A percentile compares a stretch with the other conserved stretches of the same genome.
phyloP scores from a whole-genome alignment of 2,888 invertebrate genomes.

The Piscicola geometra region DNA sequence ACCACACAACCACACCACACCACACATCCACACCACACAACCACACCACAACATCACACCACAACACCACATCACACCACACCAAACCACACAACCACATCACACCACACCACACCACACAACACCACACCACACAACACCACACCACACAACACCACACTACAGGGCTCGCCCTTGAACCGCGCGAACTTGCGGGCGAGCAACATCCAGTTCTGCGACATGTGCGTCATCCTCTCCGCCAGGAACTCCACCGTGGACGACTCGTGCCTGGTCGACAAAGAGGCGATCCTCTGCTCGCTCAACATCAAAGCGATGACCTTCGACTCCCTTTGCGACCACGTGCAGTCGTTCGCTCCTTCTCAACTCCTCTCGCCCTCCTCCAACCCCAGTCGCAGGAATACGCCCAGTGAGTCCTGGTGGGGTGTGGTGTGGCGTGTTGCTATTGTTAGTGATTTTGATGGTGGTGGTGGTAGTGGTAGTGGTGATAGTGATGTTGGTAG shows the following conservation, averaged over 20 bases:
- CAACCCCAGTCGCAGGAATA: constrained; percentile 46
- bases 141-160: not conserved
- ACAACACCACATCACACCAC: too few relatives aligned
- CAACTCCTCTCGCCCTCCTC: not conserved
- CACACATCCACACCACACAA: too few relatives aligned
- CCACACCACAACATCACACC: too few relatives aligned
- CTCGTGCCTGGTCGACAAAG: constrained; percentile 98
- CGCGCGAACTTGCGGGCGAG: constrained; percentile 97
- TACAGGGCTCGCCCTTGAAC: constrained; percentile 90
- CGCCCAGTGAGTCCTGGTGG: constrained; percentile 45
- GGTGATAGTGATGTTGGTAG: not conserved
- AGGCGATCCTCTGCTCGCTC: constrained; percentile 96
- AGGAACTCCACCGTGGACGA: constrained; percentile 69
- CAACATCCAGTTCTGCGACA: constrained; percentile 99
- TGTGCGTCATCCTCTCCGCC: constrained; percentile 99
- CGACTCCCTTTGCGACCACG: constrained; percentile 69
- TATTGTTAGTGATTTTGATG: too few relatives aligned
- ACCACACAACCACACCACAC: too few relatives aligned
- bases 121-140: too few relatives aligned
- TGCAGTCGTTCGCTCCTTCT: not conserved
- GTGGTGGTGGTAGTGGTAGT: not conserved
- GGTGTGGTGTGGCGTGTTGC: constrained; percentile 39
- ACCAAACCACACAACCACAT: too few relatives aligned
- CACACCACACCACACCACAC: not conserved
- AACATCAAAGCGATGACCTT: constrained; percentile 82